Evolutionary conservation across 2,113 vertebrate species (phyloP).

Genomic region (Gadus macrocephalus): DNA sequence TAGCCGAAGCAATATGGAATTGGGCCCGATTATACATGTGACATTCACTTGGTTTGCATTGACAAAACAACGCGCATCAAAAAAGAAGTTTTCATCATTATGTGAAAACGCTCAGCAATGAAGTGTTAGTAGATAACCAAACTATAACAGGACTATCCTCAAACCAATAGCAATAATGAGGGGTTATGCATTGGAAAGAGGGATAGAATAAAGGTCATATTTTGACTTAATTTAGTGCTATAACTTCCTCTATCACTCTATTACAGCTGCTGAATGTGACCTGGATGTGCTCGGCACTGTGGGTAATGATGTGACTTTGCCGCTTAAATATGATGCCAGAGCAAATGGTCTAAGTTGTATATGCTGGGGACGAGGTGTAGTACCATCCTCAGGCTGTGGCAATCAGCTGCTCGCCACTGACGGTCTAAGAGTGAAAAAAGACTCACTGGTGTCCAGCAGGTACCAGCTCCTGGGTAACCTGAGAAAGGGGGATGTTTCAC

Average conservation of each 20-base stretch:
- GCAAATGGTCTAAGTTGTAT: conserved; percentile 24
- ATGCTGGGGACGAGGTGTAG: conserved; percentile 41
- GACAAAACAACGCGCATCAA: no score
- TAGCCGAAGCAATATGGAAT: no score
- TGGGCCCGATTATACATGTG: no score
- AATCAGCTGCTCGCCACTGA: conserved; percentile 26
- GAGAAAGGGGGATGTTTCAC: conserved; percentile 34
- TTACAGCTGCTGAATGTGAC: conserved; percentile 21
- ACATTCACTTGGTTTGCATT: no score
- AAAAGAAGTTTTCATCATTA: no score
- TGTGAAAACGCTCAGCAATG: no score
- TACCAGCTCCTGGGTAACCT: conserved; percentile 29
- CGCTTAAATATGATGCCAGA: conserved; percentile 26
- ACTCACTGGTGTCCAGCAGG: background rate
- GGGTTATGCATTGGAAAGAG: no score
- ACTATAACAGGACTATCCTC: no score
- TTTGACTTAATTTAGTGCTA: background rate
- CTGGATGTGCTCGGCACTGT: conserved; percentile 8
- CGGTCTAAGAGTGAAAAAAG: conserved; percentile 17
- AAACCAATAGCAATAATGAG: no score
- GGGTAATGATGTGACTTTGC: conserved; percentile 36
- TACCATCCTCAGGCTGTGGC: conserved; percentile 27
- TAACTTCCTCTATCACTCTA: background rate
- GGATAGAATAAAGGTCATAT: no score
- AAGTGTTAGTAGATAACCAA: no score